Evolutionary conservation across 2,888 invertebrate genomes (phyloP), one percentile per base, ranked within the genome.

Genomic region (Sphaerolaimus hirsutus): DNA sequence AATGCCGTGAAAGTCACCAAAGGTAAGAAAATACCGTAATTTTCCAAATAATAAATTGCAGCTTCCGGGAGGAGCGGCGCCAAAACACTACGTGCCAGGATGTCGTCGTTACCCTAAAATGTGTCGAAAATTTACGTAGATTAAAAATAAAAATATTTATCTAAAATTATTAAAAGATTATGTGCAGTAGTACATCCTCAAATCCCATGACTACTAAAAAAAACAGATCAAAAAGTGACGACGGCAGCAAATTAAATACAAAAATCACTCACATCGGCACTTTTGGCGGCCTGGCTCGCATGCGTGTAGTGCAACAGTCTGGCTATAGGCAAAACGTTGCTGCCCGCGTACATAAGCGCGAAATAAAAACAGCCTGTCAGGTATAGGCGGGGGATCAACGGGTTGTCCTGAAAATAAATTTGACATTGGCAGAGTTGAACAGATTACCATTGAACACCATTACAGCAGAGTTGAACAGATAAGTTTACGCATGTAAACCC

Each of bases 31-130:
- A n/a, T n/a, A n/a, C n/a, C 91, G 62, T 99, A 89, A 66, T 97
- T 91, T 65, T 97, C 93, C 47, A 99, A 70, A 66, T 91, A 97
- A 61, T 87, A 89, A 1, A 97, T 83, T 87, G 97, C 93, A 1
- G 97, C 97, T 64, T 99, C 97, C 0, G 97, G 97, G 46, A 99
- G 66, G 46, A 99, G 69, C 59, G 84, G 87, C 0, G 86, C 83
- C 38, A 93, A 71, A 53, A 93, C 80, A 59, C 87, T 89, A 46
- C 82, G 75, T 62, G 81, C 78, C 78, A 87, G 81, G 56, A 89
- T 80, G 58, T 80, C 81, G 2, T 79, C 55, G n/a, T 47, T 49
- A 2, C 38, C 21, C 48, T 48, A 41, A 42, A 43, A n/a, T n/a
- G n/a, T n/a, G n/a, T n/a, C n/a, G n/a, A n/a, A n/a, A n/a, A n/a